Evolutionary conservation across 2,888 invertebrate genomes (phyloP), one percentile per base, ranked within the genome.

Genomic region (Hartigia nigra): DNA sequence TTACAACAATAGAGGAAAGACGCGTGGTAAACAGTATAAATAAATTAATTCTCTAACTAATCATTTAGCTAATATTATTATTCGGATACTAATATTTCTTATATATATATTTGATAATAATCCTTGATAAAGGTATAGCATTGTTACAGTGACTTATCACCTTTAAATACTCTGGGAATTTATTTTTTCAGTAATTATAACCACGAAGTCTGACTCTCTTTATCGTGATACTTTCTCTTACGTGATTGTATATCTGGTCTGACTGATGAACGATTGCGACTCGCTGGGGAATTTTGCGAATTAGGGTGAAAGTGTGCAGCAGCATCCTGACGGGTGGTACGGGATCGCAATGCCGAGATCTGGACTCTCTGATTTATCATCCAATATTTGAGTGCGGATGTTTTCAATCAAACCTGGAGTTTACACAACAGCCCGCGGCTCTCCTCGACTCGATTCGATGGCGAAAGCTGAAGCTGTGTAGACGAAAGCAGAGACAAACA

Each of bases 381-480:
- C 88, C 88, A 90, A 90, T 90, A 89, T 91, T 91, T 91, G 90
- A 88, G 88, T 87, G 88, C 88, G 86, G 86, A 88, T 89, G 88
- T 90, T 90, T 90, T 90, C 90, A 90, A 91, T 91, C 90, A 90
- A 88, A 86, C 80, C 84, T 80, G 82, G 83, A 89, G 88, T 90
- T 91, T 91, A 88, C 90, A 88, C 89, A 89, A 89, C 90, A 90
- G 89, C 88, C 89, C 85, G 88, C 88, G 89, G 89, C 87, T 85
- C 84, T 82, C 81, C 83, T 86, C 84, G 81, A 85, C 85, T 87
- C 84, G 86, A 87, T 88, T 87, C 89, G 87, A 89, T 88, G 86
- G 87, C 83, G 82, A 82, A 82, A 84, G 85, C 82, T 83, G 85
- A 85, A 87, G 85, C 85, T 82, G 82, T 87, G 86, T 85, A 86